Percentiles rank a stretch among this genome's conserved stretches.
Evolutionary conservation across 2,797 vertebrate species (phyloP).

Genomic region (Scolopax rusticola): DNA sequence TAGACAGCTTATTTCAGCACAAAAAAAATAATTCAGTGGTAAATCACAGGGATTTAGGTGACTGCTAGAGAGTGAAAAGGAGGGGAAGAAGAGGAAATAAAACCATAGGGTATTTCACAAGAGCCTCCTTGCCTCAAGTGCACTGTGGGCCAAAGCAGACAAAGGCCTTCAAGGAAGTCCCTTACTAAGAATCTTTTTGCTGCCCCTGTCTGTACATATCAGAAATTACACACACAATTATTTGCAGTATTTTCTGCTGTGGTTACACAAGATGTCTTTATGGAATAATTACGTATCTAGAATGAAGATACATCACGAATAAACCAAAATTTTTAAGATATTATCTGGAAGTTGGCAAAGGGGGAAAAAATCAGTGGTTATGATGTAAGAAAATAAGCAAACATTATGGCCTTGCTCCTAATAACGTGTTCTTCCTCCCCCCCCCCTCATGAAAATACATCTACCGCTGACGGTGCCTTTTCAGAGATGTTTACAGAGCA

Average conservation of each 20-base stretch:
- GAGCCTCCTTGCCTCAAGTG: not conserved
- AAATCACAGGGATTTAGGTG: not conserved
- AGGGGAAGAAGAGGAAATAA: not conserved
- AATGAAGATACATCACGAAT: not conserved
- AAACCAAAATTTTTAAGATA: not conserved
- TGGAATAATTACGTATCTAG: not conserved
- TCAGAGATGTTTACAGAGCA: slow-evolving; percentile 3
- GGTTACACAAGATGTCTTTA: not conserved
- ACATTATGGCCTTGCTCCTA: not conserved
- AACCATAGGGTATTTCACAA: not conserved
- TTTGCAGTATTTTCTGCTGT: not conserved
- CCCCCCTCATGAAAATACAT: not conserved
- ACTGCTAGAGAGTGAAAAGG: not conserved
- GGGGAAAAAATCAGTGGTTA: not conserved
- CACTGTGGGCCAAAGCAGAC: not conserved
- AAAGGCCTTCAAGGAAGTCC: not conserved
- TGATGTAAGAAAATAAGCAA: not conserved
- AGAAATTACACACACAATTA: not conserved
- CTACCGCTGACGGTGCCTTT: not conserved
- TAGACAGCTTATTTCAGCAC: not conserved
- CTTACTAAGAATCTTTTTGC: slow-evolving; percentile 19
- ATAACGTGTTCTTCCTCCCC: not conserved
- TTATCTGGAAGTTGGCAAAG: not conserved
- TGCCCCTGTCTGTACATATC: slow-evolving; percentile 31
- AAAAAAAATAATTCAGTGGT: not conserved